Evolutionary conservation across 2,797 vertebrate genomes (phyloP).

Genomic region (Pseudopleuronectes americanus): DNA sequence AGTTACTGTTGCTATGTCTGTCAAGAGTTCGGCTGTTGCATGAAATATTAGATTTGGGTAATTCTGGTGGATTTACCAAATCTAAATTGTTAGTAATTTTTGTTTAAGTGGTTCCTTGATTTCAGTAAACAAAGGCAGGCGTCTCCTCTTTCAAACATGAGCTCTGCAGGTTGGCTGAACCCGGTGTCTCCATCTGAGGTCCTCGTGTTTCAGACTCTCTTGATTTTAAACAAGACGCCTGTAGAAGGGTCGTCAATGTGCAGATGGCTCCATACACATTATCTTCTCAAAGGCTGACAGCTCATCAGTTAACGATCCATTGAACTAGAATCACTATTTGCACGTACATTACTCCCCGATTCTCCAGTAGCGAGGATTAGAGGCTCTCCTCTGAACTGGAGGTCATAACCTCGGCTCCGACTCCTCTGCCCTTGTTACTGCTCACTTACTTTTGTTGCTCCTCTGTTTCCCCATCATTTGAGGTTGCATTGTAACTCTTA

Average conservation of each 20-base stretch:
- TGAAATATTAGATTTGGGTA: background rate
- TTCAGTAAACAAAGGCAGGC: background rate
- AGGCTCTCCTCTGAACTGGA: constrained; percentile 52
- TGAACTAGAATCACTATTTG: no score
- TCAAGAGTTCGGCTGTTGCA: background rate
- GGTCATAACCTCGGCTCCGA: constrained; percentile 51
- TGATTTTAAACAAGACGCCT: background rate
- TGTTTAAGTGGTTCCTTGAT: background rate
- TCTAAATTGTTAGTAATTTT: background rate
- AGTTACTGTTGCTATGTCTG: background rate
- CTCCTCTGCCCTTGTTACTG: constrained; percentile 62
- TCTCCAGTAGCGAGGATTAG: constrained; percentile 43
- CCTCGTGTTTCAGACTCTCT: background rate
- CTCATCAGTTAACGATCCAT: background rate
- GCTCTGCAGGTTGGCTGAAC: background rate
- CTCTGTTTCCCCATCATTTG: constrained; percentile 75
- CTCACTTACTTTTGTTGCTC: constrained; percentile 68
- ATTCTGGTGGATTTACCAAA: background rate
- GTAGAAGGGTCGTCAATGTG: background rate
- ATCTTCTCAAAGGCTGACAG: background rate
- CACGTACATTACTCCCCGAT: background rate
- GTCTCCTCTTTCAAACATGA: background rate
- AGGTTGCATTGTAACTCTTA: constrained; percentile 76
- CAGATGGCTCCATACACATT: background rate
- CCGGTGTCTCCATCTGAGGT: background rate